Evolutionary conservation across 2,797 vertebrate species (phyloP).

Genomic region (Momotus momota): DNA sequence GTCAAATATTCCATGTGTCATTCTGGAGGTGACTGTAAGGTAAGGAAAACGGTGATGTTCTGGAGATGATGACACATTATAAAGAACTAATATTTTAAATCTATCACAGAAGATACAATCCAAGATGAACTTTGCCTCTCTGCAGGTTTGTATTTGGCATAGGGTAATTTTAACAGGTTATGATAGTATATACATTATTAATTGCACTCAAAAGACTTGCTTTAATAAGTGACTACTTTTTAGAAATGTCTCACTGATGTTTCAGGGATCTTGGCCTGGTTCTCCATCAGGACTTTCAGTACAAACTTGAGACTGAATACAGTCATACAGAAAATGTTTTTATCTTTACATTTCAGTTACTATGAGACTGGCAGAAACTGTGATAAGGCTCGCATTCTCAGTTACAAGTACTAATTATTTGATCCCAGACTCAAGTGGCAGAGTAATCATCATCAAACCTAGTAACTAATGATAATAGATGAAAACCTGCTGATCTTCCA

Average conservation of each 20-base stretch:
- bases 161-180: neutral
- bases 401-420: constrained; percentile 48
- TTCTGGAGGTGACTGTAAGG: neutral
- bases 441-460: constrained; percentile 45
- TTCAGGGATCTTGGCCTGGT: neutral
- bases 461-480: constrained; percentile 64
- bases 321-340: neutral
- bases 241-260: neutral
- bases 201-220: neutral
- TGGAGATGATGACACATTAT: neutral
- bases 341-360: neutral
- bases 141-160: neutral
- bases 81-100: neutral
- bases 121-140: neutral
- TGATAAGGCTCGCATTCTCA: constrained; percentile 1
- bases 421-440: neutral
- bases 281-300: neutral
- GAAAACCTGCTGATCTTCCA: constrained; percentile 58
- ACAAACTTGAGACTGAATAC: neutral
- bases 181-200: neutral
- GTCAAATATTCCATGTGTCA: neutral
- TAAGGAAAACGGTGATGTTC: neutral
- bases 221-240: neutral
- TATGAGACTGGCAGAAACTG: neutral
- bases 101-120: neutral